Conservation (phyloP, 2,888 invertebrate species). For the Syrphus vitripennis region DNA sequence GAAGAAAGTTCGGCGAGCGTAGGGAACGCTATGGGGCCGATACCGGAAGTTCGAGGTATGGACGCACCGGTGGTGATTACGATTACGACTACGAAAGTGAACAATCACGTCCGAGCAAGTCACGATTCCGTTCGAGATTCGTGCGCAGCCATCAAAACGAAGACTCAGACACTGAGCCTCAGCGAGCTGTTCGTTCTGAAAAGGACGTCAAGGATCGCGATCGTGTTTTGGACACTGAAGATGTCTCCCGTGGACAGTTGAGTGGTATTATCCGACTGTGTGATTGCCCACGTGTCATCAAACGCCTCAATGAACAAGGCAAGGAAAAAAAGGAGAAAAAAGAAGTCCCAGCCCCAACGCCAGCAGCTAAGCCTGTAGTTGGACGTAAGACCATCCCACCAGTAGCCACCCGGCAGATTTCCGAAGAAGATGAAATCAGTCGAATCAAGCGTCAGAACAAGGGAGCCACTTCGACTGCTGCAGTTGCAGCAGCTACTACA, state of each 20-base stretch:
- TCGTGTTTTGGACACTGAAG: constrained; percentile 92
- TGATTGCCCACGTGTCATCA: constrained; percentile 94
- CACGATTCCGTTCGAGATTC: constrained; percentile 88
- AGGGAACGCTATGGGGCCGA: constrained; percentile 82
- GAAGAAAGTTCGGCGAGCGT: constrained; percentile 90
- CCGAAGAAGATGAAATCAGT: constrained; percentile 94
- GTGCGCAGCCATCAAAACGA: constrained; percentile 88
- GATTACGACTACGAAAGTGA: constrained; percentile 88
- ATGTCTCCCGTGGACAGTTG: constrained; percentile 91
- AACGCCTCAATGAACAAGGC: constrained; percentile 91
- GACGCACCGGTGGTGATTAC: constrained; percentile 83
- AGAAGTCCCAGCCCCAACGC: constrained; percentile 85
- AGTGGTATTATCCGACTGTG: constrained; percentile 94
- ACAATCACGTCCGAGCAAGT: constrained; percentile 84
- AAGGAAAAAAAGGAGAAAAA: constrained; percentile 90
- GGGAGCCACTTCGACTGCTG: constrained; percentile 84
- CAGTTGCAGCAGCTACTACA: constrained; percentile 76
- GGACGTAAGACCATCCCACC: constrained; percentile 82
- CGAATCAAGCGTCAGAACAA: constrained; percentile 94
- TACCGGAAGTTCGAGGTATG: constrained; percentile 79
- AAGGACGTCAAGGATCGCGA: constrained; percentile 85
- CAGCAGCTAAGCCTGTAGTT: constrained; percentile 83
- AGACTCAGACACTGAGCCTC: constrained; percentile 89
- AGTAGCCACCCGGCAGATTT: constrained; percentile 89
- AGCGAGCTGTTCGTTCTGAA: constrained; percentile 85